Evolutionary conservation across 2,888 invertebrate genomes (phyloP).

Genomic region (Melitaea athalia): DNA sequence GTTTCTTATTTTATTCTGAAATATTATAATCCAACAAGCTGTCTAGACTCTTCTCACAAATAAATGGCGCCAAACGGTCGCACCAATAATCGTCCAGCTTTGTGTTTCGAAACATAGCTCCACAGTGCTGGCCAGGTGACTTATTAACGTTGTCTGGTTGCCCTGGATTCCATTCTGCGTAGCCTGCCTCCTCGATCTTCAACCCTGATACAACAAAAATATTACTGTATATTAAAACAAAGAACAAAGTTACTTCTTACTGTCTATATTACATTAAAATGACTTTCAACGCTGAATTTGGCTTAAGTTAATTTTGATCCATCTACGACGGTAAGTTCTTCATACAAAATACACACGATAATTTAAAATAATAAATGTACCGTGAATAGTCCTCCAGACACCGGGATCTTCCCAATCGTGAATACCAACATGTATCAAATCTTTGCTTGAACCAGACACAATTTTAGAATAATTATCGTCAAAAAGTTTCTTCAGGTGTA

Average conservation of each 20-base stretch:
- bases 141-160: slow-evolving; percentile 57
- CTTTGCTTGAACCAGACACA: not conserved
- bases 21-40: too few species aligned
- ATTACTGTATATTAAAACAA: not conserved
- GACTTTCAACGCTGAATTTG: too few species aligned
- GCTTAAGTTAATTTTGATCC: too few species aligned
- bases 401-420: slow-evolving; percentile 42
- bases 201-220: slow-evolving; percentile 45
- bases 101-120: too few species aligned
- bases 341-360: too few species aligned
- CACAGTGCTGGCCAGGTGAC: slow-evolving; percentile 39
- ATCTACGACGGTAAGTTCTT: too few species aligned
- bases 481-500: slow-evolving; percentile 36
- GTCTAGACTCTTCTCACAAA: slow-evolving; percentile 50
- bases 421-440: slow-evolving; percentile 28
- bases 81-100: slow-evolving; percentile 59
- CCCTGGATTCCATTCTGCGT: slow-evolving; percentile 45
- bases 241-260: too few species aligned
- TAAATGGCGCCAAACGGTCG: slow-evolving; percentile 45
- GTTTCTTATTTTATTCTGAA: too few species aligned
- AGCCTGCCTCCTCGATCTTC: slow-evolving; percentile 52
- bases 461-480: not conserved
- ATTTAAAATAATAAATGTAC: slow-evolving; percentile 14
- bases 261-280: too few species aligned
- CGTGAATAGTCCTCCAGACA: slow-evolving; percentile 42